Percentiles rank a stretch among this genome's conserved stretches.
phyloP scores from a whole-genome alignment of 2,113 vertebrate genomes.

The Calidris pygmaea region DNA sequence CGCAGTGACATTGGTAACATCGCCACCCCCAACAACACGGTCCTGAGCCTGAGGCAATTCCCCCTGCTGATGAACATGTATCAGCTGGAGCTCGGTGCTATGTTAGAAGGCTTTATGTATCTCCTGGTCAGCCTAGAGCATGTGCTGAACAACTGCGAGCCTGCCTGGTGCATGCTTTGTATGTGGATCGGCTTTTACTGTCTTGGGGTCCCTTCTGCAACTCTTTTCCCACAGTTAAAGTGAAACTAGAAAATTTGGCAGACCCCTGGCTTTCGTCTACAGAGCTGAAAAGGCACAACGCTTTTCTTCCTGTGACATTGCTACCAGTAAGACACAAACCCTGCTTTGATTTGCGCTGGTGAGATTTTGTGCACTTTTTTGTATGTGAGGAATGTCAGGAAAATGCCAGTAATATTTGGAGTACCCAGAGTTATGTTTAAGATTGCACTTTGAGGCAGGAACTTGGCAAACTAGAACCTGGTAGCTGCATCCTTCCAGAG shows the following conservation, averaged over 20 bases:
- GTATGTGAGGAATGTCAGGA: not conserved
- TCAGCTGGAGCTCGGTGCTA: not conserved
- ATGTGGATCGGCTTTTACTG: not conserved
- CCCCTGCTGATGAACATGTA: accelerated
- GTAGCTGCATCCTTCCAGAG: not conserved
- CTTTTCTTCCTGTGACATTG: not conserved
- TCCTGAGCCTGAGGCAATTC: not conserved
- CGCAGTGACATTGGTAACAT: not conserved
- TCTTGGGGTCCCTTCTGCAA: not conserved
- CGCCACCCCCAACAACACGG: not conserved
- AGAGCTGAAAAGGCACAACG: not conserved
- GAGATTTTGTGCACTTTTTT: not conserved
- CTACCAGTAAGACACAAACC: not conserved
- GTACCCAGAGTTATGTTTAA: not conserved
- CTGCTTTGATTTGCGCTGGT: not conserved
- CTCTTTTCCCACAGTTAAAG: not conserved
- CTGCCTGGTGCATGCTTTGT: not conserved
- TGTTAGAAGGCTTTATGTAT: not conserved
- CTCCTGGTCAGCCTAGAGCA: not conserved
- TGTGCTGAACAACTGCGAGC: not conserved
- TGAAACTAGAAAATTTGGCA: not conserved
- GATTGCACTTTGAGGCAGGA: not conserved
- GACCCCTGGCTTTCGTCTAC: not conserved
- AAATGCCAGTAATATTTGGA: not conserved
- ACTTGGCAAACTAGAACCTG: not conserved